Percentiles rank a stretch among this genome's conserved stretches.
Conservation (phyloP, 2,113 vertebrate genomes). For the Cynocephalus volans region DNA sequence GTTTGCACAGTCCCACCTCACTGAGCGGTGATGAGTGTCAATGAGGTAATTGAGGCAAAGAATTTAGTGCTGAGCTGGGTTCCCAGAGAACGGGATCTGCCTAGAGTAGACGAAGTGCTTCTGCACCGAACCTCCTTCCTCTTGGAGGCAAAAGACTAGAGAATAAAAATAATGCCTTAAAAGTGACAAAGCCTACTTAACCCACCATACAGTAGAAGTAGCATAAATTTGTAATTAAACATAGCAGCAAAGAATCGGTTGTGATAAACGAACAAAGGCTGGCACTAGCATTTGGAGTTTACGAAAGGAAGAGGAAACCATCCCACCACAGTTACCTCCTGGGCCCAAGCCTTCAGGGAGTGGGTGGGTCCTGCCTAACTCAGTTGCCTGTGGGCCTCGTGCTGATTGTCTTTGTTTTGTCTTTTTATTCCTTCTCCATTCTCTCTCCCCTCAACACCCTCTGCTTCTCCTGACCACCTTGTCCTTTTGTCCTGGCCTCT, state of each 20-base stretch:
- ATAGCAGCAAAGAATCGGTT: not conserved
- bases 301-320: not conserved
- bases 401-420: not conserved
- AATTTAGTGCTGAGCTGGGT: not conserved
- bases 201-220: not conserved
- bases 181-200: not conserved
- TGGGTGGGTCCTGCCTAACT: not conserved
- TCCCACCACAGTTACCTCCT: accelerated
- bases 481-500: not conserved
- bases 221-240: not conserved
- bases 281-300: not conserved
- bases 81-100: not conserved
- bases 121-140: no score
- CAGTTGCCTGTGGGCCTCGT: accelerated
- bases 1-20: not conserved
- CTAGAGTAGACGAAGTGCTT: not conserved
- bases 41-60: not conserved
- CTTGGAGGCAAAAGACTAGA: not conserved
- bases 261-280: not conserved
- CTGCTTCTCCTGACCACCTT: not conserved
- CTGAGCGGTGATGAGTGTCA: not conserved
- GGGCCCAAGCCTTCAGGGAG: not conserved
- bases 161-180: not conserved
- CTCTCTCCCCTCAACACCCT: not conserved
- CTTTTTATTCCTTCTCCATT: not conserved